Conservation (phyloP, 2,113 vertebrate genomes). For the Mormyrus lacerda region DNA sequence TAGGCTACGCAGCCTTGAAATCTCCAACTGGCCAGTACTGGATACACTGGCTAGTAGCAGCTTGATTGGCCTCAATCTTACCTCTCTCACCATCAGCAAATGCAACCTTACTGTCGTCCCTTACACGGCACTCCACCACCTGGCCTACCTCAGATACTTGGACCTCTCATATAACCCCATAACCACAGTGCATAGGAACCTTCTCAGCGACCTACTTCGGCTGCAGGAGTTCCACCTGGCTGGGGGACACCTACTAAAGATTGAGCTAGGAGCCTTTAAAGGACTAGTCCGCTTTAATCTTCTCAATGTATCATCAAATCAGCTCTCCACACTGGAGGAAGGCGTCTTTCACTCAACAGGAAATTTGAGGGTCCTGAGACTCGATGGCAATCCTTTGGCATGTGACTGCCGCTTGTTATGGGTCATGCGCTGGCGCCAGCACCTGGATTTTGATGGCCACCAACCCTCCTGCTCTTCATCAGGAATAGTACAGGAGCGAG, state of each 20-base stretch:
- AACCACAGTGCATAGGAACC: slow-evolving; percentile 57
- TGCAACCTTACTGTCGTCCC: slow-evolving; percentile 73
- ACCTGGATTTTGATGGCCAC: slow-evolving; percentile 65
- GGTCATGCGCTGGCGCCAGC: slow-evolving; percentile 63
- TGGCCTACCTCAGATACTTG: slow-evolving; percentile 67
- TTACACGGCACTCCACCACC: slow-evolving; percentile 63
- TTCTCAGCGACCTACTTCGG: slow-evolving; percentile 59
- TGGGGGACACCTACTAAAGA: slow-evolving; percentile 62
- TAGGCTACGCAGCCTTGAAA: slow-evolving; percentile 62
- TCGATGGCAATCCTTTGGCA: slow-evolving; percentile 74
- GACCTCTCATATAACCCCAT: slow-evolving; percentile 85
- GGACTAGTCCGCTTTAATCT: slow-evolving; percentile 67
- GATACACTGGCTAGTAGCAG: slow-evolving; percentile 64
- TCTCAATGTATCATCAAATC: slow-evolving; percentile 76
- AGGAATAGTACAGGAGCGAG: slow-evolving; percentile 48
- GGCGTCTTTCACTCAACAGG: slow-evolving; percentile 71
- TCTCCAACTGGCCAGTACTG: slow-evolving; percentile 69
- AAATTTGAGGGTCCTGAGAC: slow-evolving; percentile 67
- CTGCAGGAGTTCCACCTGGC: slow-evolving; percentile 78
- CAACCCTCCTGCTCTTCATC: slow-evolving; percentile 71
- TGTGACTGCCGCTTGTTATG: slow-evolving; percentile 84
- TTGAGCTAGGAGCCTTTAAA: slow-evolving; percentile 70
- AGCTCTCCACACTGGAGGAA: slow-evolving; percentile 71
- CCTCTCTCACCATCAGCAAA: slow-evolving; percentile 66
- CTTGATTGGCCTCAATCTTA: slow-evolving; percentile 72